Evolutionary conservation across 2,888 invertebrate genomes (phyloP), one percentile per base, ranked within the genome.

Genomic region (Clivina fossor): DNA sequence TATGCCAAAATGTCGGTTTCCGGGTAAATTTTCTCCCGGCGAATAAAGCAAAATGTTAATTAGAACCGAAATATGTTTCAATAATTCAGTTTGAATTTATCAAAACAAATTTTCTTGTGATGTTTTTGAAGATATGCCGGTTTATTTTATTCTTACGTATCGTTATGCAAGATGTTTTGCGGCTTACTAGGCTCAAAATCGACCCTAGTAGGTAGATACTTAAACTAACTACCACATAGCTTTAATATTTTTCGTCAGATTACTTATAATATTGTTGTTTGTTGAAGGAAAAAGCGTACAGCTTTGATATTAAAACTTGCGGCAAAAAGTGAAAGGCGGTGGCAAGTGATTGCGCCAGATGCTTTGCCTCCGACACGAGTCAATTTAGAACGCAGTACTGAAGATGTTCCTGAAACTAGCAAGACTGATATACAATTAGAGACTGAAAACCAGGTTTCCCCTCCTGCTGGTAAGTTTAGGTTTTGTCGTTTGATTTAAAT

Each of bases 21-120:
- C 15, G 18, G 5, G 38, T 38, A 38, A 38, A 38, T 38, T 38
- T 38, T 38, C 38, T 38, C 8, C 18, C 16, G 38, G 38, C 5
- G 18, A 38, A 38, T 38, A 15, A 18, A 38, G 18, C 38, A 19
- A 38, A 38, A 38, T 38, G 15, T 38, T 18, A 38, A 38, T 38
- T 38, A 38, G 20, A 38, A 38, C 38, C 8, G 38, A 38, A 38
- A 38, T 18, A 38, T 38, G 38, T 38, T 38, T 18, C 16, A 38
- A 38, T 38, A 38, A 38, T 38, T 38, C 38, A 38, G 38, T 38
- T 38, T 38, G 38, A 38, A 38, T 38, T 38, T 38, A 38, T 38
- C 38, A 38, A 15, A 38, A 38, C 38, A 38, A 38, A 38, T 18
- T 38, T 38, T 38, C 38, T 19, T 38, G 38, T 38, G 38, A 38